These are phyloP conservation scores for Holocentrus rufus DNA, from an alignment of 2,797 vertebrate genomes.

Conservation along the genomic window DNA sequence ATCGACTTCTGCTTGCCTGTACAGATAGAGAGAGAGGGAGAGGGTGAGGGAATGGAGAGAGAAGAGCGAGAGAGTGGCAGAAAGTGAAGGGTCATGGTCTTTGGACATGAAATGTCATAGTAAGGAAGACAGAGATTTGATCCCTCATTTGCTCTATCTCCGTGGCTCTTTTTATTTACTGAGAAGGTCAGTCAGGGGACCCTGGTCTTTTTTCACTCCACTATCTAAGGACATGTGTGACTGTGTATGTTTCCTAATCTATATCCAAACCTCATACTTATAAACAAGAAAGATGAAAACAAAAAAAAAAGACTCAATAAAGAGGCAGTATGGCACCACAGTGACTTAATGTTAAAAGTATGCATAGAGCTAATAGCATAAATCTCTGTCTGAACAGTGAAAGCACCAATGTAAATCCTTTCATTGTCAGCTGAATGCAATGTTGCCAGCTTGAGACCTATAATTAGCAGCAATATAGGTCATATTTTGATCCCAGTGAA, in stretches of 20 bases:
- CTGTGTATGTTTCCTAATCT: constrained; percentile 1
- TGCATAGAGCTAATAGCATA: neutral
- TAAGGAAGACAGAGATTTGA: constrained; percentile 80
- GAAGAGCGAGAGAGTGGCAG: constrained; percentile 25
- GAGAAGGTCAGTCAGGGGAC: constrained; percentile 80
- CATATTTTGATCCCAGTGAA: neutral
- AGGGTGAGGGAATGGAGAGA: constrained; percentile 22
- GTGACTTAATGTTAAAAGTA: neutral
- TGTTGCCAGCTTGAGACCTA: neutral
- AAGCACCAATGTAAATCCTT: neutral
- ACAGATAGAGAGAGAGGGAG: constrained; percentile 7
- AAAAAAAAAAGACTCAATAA: neutral
- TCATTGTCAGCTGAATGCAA: neutral
- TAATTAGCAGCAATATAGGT: neutral
- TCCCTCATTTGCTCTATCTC: constrained; percentile 70
- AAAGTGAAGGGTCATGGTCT: constrained; percentile 84
- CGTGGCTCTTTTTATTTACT: constrained; percentile 52
- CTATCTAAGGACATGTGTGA: constrained; percentile 41
- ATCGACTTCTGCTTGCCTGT: constrained; percentile 25
- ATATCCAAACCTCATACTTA: constrained; percentile 21
- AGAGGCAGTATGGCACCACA: too few relatives aligned
- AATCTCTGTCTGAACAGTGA: neutral
- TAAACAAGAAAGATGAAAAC: neutral
- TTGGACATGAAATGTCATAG: constrained; percentile 85
- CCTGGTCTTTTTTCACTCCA: constrained; percentile 59